Conservation (phyloP, 2,888 invertebrate species). For the Cephus pygmeus region DNA sequence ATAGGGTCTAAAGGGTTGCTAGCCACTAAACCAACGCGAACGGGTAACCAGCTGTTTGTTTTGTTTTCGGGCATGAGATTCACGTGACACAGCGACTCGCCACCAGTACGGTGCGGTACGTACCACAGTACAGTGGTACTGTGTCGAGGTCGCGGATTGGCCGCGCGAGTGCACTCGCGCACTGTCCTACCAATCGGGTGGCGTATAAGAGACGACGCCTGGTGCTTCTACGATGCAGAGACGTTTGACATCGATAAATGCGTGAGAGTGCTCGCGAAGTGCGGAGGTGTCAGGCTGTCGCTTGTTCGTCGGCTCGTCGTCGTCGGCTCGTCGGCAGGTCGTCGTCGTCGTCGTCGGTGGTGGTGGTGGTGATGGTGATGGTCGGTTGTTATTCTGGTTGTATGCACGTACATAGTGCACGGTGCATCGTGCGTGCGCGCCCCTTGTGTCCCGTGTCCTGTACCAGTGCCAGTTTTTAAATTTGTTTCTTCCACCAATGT, state of each 20-base stretch:
- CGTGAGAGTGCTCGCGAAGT: slow-evolving; percentile 73
- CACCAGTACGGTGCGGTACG: slow-evolving; percentile 54
- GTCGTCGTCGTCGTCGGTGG: slow-evolving; percentile 31
- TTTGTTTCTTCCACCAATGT: not conserved
- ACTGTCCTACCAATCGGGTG: slow-evolving; percentile 67
- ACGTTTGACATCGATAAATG: slow-evolving; percentile 77
- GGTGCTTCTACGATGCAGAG: slow-evolving; percentile 69
- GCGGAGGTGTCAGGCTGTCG: slow-evolving; percentile 71
- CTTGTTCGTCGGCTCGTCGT: slow-evolving; percentile 69
- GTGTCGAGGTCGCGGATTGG: slow-evolving; percentile 68
- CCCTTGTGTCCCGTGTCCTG: not conserved
- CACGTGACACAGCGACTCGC: slow-evolving; percentile 70
- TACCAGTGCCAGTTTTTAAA: slow-evolving; percentile 1
- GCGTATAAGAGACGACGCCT: slow-evolving; percentile 59
- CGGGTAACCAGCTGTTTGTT: slow-evolving; percentile 68
- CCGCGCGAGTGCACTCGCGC: slow-evolving; percentile 67
- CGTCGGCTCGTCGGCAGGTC: slow-evolving; percentile 38
- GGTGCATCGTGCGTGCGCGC: not conserved
- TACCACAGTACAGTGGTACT: slow-evolving; percentile 50
- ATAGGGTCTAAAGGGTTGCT: slow-evolving; percentile 4
- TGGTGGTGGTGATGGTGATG: not conserved
- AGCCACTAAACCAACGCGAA: not conserved
- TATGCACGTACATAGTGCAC: not conserved
- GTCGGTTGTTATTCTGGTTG: slow-evolving; percentile 31
- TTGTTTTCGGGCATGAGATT: slow-evolving; percentile 80